Percentiles rank a stretch among this genome's conserved stretches.
phyloP scores from a whole-genome alignment of 2,888 invertebrate genomes.

The Leptinotarsa tumamoca region DNA sequence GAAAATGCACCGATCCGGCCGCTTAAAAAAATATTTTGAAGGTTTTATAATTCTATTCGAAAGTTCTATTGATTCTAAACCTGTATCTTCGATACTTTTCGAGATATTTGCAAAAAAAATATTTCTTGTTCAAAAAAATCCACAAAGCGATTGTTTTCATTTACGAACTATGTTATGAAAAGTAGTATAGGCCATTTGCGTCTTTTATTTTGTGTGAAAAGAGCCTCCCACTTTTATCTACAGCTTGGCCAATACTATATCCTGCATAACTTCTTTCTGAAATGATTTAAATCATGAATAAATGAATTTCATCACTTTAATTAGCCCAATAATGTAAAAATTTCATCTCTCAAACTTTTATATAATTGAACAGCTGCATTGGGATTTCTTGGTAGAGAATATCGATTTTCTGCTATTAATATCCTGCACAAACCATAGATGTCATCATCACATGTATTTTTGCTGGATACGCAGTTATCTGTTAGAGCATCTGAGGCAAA shows the following conservation, averaged over 20 bases:
- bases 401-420: conserved; percentile 6
- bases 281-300: not conserved
- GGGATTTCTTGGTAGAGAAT: not conserved
- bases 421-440: conserved; percentile 1
- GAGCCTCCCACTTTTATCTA: not conserved
- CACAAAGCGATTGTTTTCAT: not conserved
- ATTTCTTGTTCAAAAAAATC: no score
- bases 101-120: not conserved
- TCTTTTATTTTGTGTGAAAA: not conserved
- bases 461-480: not conserved
- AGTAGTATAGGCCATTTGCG: conserved; percentile 1
- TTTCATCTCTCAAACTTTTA: not conserved
- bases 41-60: not conserved
- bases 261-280: not conserved
- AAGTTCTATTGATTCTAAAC: not conserved
- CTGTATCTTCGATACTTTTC: not conserved
- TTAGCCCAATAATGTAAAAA: not conserved
- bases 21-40: not conserved
- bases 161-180: not conserved
- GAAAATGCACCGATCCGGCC: not conserved
- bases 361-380: conserved; percentile 1
- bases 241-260: not conserved
- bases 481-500: not conserved
- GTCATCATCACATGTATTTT: not conserved
- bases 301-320: not conserved